Evolutionary conservation across 2,888 invertebrate species (phyloP), one percentile per base, ranked within the genome.

Genomic region (Xestia sexstrigata): DNA sequence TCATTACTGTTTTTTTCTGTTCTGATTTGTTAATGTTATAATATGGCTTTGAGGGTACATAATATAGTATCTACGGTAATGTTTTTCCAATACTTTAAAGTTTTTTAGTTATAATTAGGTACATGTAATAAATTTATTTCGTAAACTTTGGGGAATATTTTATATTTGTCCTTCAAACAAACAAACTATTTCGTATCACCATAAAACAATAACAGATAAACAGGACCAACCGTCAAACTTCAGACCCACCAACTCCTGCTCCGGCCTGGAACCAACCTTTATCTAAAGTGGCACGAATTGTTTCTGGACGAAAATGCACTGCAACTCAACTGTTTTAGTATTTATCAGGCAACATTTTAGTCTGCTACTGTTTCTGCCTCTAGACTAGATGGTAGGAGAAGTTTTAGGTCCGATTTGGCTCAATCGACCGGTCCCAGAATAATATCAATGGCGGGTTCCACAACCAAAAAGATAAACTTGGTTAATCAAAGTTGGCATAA

Each of bases 251-350:
- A 17, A 15, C 0, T 17, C 5, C 47, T 17, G 26, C 6, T 9
- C 35, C 11, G 62, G 17, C 23, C 2, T 8, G 66, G 9, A 65
- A 45, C 45, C 23, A 67, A 58, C 26, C 23, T 55, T 26, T 55
- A 60, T 66, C 20, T 77, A 7, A 30, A 49, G 30, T 58, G 39
- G 45, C 26, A 58, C 23, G 39, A 58, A 58, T 65, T 65, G 17
- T 55, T 45, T 65, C 63, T 55, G 26, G 45, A 65, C 23, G 63
- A 58, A 58, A 47, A 58, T 77, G n/a, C 76, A 75, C 9, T 55
- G 17, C 39, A 35, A 20, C 63, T 11, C 35, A 13, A 8, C 39
- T 23, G 63, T 63, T 63, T 63, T 63, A 63, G 4, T 39, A 39
- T 39, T 39, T 39, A 62, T 15, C 15, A 62, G 35, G 62, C 20